phyloP scores from a whole-genome alignment of 53 echinoderm and acorn worm species.

The Echinometra lucunter region DNA sequence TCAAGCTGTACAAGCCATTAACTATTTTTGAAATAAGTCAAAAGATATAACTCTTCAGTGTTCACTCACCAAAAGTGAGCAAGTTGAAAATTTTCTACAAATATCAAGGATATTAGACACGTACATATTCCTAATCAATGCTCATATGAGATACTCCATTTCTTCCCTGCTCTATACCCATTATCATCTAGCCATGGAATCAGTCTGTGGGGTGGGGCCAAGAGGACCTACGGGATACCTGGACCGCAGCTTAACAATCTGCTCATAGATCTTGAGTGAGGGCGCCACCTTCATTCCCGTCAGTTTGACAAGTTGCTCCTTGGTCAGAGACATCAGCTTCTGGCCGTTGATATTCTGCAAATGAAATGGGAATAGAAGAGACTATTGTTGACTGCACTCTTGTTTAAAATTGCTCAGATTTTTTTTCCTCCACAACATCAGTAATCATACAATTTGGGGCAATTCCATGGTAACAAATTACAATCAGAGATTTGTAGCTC shows the following conservation, averaged over 20 bases:
- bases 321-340: constrained; percentile 95
- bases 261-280: constrained; percentile 97
- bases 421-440: no score
- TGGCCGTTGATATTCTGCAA: constrained; percentile 93
- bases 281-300: constrained; percentile 98
- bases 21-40: neutral
- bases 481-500: no score
- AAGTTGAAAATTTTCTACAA: neutral
- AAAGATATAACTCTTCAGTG: neutral
- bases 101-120: neutral
- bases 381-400: no score
- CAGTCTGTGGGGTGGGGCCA: neutral
- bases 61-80: neutral
- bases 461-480: no score
- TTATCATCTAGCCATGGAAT: constrained; percentile 54
- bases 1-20: neutral
- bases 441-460: no score
- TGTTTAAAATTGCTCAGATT: no score
- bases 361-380: neutral
- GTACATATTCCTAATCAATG: neutral
- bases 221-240: constrained; percentile 76
- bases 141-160: neutral
- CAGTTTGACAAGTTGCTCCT: constrained; percentile 94
- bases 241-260: constrained; percentile 86
- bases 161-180: neutral